Base-by-base conservation (phyloP, 2,113 vertebrate species). In the Neodon shergylaensis region DNA sequence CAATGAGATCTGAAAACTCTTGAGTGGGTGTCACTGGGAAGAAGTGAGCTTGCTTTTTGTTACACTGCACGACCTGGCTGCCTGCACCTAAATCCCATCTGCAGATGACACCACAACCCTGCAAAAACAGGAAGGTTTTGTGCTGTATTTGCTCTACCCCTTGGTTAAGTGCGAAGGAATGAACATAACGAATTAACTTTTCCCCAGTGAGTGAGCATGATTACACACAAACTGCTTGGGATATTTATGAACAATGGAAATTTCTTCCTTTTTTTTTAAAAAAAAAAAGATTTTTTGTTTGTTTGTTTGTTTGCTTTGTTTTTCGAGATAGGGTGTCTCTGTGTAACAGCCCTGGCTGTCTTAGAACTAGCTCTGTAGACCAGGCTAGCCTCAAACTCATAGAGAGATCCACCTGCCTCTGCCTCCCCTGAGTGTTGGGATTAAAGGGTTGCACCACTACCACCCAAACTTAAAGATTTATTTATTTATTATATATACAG, bases 21-120 rank as follows among this genome's bases (percentile, higher is more conserved):
- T 13, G 22, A 44, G 24, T 73, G 52, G 44, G 22, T 66, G 7
- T 68, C 58, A 77, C 3, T 85, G n/a, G 42, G 84, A 94, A 85
- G 65, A 88, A 76, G 14, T 76, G 42, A 63, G 54, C 39, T 88
- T 96, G 83, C 70, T 58, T 95, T 92, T 77, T 39, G 78, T 92
- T 70, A 26, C 44, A 72, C 36, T 92, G 17, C 31, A 54, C 36
- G 19, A 44, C 16, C 28, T 83, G 44, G 24, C 82, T 42, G 49
- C 76, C 86, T 47, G 22, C 82, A 77, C 42, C 9, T 72, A 36
- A 95, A 44, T 90, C 33, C 63, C 73, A 89, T 73, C 36, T 92
- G 19, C 12, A 76, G 0, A 28, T 89, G 39, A 49, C 73, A n/a
- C 33, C 21, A 28, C 82, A 86, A 16, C 31, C 72, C 52, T 76